These are phyloP conservation scores for Callyntrura sp. DNA, from an alignment of 2,888 invertebrate genomes.

Conservation along the genomic window DNA sequence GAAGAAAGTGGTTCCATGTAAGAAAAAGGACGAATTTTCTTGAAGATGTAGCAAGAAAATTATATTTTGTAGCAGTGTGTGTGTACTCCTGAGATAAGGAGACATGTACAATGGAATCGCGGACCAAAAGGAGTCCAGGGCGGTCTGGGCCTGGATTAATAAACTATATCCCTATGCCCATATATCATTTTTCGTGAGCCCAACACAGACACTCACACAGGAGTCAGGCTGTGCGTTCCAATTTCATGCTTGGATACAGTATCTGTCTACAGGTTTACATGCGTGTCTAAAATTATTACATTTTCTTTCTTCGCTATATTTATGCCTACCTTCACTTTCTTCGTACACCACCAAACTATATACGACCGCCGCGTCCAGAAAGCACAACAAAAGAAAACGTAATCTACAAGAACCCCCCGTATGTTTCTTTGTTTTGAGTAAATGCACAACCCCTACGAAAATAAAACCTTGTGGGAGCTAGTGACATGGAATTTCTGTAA, in stretches of 20 bases:
- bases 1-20: neutral
- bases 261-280: neutral
- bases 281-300: constrained; percentile 16
- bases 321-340: too few species aligned
- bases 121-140: constrained; percentile 13
- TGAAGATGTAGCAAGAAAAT: neutral
- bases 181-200: neutral
- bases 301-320: too few species aligned
- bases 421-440: constrained; percentile 47
- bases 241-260: neutral
- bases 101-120: constrained; percentile 4
- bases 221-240: constrained; percentile 13
- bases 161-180: neutral
- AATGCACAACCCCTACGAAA: neutral
- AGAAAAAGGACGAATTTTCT: neutral
- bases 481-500: constrained; percentile 57
- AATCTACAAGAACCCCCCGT: neutral
- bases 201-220: neutral
- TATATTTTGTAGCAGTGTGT: too few species aligned
- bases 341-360: too few species aligned
- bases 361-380: too few species aligned
- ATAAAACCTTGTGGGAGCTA: constrained; percentile 34
- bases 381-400: neutral
- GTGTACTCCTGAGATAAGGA: too few species aligned
- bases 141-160: neutral